Percentiles rank a stretch among this genome's conserved stretches.
These are phyloP conservation scores for Tanypteryx hageni DNA, from an alignment of 2,888 invertebrate species.

Conservation along the genomic window DNA sequence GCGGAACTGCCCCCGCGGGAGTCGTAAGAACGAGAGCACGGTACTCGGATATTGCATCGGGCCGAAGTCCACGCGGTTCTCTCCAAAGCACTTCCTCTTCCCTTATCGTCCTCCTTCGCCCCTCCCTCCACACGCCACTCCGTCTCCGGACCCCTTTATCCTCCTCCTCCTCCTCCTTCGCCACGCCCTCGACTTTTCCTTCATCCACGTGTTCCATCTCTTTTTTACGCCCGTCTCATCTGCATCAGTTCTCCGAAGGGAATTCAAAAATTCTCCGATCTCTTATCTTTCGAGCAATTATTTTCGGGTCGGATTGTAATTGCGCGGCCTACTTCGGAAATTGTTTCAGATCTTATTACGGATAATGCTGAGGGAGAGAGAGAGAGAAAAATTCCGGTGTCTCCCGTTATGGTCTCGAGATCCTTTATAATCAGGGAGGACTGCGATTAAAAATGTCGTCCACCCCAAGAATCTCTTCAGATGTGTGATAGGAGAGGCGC, in stretches of 20 bases:
- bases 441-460: too few relatives aligned
- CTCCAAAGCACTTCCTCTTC: neutral
- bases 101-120: neutral
- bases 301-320: neutral
- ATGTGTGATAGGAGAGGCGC: neutral
- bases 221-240: neutral
- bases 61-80: slow-evolving; percentile 33
- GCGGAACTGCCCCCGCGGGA: slow-evolving; percentile 40
- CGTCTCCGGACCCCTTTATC: neutral
- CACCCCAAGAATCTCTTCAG: too few relatives aligned
- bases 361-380: neutral
- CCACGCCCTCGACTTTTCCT: neutral
- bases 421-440: too few relatives aligned
- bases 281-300: neutral
- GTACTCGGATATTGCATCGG: slow-evolving; percentile 48
- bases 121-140: neutral
- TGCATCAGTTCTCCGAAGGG: neutral
- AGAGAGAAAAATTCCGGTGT: neutral
- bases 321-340: neutral
- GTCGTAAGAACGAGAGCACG: slow-evolving; percentile 23
- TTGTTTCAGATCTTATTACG: slow-evolving; percentile 37
- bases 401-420: too few relatives aligned
- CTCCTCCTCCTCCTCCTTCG: neutral
- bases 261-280: neutral
- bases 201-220: neutral